Conservation (phyloP, 2,113 vertebrate genomes). For the Alces alces region DNA sequence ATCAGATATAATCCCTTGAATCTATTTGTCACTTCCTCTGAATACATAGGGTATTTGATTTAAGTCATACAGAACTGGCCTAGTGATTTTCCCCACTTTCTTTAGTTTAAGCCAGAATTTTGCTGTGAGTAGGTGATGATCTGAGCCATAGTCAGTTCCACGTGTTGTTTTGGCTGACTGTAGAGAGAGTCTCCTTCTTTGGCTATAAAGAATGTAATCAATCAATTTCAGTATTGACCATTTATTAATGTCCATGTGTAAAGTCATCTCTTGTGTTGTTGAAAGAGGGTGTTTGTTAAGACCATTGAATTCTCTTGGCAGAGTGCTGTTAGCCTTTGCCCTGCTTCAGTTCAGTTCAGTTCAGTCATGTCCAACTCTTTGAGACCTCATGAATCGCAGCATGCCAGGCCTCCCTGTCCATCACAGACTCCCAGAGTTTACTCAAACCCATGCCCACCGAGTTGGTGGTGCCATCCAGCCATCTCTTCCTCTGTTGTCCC, state of each 20-base stretch:
- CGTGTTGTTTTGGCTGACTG: not conserved
- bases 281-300: not conserved
- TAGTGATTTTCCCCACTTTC: not conserved
- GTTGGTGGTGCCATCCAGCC: too few relatives aligned
- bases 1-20: not conserved
- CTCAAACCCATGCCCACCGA: too few relatives aligned
- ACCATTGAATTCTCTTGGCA: not conserved
- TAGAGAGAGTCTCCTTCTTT: not conserved
- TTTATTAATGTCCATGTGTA: not conserved
- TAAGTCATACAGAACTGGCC: not conserved
- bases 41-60: not conserved
- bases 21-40: not conserved
- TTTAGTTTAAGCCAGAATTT: not conserved
- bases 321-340: not conserved
- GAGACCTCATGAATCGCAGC: too few relatives aligned
- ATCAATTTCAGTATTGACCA: not conserved
- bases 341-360: not conserved
- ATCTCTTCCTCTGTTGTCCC: too few relatives aligned
- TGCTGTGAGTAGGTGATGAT: not conserved
- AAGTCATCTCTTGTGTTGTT: not conserved
- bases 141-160: not conserved
- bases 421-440: too few relatives aligned
- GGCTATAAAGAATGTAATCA: not conserved
- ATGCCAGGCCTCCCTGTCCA: too few relatives aligned
- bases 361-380: too few relatives aligned